Evolutionary conservation across 2,888 invertebrate genomes (phyloP), one percentile per base, ranked within the genome.

Genomic region (Melinopterus prodromus): DNA sequence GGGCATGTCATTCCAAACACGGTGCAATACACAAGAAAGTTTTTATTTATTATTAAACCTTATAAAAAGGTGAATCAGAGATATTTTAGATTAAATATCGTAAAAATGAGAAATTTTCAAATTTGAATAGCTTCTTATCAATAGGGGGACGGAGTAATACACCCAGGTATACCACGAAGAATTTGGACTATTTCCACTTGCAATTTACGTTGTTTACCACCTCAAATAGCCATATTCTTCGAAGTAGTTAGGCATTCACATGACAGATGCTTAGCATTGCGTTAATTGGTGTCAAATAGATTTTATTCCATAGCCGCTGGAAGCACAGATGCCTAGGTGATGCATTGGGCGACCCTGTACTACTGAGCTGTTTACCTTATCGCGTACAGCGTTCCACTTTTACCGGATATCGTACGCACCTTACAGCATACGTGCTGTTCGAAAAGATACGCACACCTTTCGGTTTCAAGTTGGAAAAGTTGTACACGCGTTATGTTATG

Each of bases 291-390:
- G 53, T 53, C 53, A 53, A 53, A 53, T 53, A 53, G 53, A 53
- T 53, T 53, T 53, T 53, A 53, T 53, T 53, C 53, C 53, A 53
- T 53, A 53, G 53, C 53, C 53, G 5, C 5, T 53, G 53, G 53
- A 53, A 53, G 26, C 53, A 53, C 53, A 53, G 53, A 53, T 53
- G 53, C 53, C 53, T 53, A 53, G 53, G 77, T 77, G 77, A 77
- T 77, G 77, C 77, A 77, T 77, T 79, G 78, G 82, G 79, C 85
- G 85, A 85, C 85, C 85, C 84, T 85, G 85, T 85, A 84, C 84
- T 82, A 85, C 83, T 85, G 84, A 79, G 83, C 85, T 82, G 85
- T 80, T 85, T 85, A 85, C 84, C 84, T 84, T 84, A 83, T 81
- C 76, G 77, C 81, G 80, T 76, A 76, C 80, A 71, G 78, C 72